These are phyloP conservation scores for Oreochromis grahami DNA, from an alignment of 2,797 vertebrate species.

Conservation along the genomic window DNA sequence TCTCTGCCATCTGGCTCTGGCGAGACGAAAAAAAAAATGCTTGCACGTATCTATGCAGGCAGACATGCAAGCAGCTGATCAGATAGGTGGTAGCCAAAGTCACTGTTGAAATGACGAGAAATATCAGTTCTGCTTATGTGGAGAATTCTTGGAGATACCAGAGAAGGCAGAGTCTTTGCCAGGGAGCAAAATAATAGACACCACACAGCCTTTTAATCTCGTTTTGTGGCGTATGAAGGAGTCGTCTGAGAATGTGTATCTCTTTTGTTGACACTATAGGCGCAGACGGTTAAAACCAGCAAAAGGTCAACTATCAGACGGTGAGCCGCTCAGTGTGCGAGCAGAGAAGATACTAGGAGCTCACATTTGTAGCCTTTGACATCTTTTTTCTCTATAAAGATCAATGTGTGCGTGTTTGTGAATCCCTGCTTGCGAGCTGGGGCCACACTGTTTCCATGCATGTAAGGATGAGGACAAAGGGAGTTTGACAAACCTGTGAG, in stretches of 20 bases:
- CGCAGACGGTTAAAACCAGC: not conserved
- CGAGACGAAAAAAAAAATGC: constrained; percentile 25
- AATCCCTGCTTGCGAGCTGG: not conserved
- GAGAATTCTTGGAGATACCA: not conserved
- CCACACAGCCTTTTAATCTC: constrained; percentile 30
- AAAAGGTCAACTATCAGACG: constrained; percentile 9
- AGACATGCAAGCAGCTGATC: constrained; percentile 33
- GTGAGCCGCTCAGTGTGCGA: not conserved
- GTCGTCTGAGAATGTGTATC: constrained; percentile 10
- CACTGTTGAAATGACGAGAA: not conserved
- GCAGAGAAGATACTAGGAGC: not conserved
- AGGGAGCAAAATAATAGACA: constrained; percentile 17
- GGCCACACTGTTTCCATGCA: constrained; percentile 4
- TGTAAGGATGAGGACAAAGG: constrained; percentile 4
- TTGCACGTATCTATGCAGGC: not conserved
- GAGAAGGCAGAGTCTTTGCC: constrained; percentile 15
- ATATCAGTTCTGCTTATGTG: not conserved
- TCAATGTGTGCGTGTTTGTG: not conserved
- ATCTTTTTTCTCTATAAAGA: not conserved
- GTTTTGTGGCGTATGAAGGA: constrained; percentile 33
- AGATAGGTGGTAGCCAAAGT: constrained; percentile 18
- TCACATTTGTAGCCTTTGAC: not conserved
- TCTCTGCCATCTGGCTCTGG: constrained; percentile 74
- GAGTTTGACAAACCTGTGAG: constrained; percentile 24
- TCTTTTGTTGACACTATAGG: not conserved